Conservation (phyloP, 30 jellyfish, hydroid and myxozoan genomes). For the Catostylus mosaicus region DNA sequence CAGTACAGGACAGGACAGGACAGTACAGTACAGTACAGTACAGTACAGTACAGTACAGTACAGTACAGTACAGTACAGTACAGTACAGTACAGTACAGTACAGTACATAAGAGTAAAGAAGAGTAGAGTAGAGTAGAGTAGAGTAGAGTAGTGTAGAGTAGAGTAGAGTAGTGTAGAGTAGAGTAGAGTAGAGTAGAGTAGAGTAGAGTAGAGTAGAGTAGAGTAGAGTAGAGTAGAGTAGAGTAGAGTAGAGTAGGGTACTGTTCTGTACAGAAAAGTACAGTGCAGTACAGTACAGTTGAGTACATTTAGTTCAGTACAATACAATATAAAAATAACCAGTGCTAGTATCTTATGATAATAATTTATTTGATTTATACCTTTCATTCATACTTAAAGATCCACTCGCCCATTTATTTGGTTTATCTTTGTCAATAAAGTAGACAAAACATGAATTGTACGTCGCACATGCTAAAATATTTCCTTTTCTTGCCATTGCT, state of each 20-base stretch:
- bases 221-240: neutral
- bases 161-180: neutral
- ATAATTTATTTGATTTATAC: neutral
- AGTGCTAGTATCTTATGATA: too few relatives aligned
- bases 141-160: neutral
- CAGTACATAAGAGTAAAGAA: neutral
- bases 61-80: neutral
- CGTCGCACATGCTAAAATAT: constrained; percentile 12
- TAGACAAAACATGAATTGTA: neutral
- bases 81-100: neutral
- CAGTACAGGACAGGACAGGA: neutral
- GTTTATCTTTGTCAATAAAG: neutral
- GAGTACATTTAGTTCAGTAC: neutral
- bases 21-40: neutral
- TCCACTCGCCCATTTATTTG: constrained; percentile 14
- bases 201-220: neutral
- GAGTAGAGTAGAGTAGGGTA: neutral
- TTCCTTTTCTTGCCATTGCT: constrained; percentile 18
- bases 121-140: neutral
- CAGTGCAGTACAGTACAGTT: neutral
- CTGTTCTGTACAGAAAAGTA: neutral
- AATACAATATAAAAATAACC: neutral
- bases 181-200: neutral
- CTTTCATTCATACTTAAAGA: neutral
- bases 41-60: neutral